A percentile compares a stretch with the other conserved stretches of the same genome.
These are phyloP conservation scores for Diabrotica undecimpunctata DNA, from an alignment of 1,140 invertebrate genomes.

Conservation along the genomic window DNA sequence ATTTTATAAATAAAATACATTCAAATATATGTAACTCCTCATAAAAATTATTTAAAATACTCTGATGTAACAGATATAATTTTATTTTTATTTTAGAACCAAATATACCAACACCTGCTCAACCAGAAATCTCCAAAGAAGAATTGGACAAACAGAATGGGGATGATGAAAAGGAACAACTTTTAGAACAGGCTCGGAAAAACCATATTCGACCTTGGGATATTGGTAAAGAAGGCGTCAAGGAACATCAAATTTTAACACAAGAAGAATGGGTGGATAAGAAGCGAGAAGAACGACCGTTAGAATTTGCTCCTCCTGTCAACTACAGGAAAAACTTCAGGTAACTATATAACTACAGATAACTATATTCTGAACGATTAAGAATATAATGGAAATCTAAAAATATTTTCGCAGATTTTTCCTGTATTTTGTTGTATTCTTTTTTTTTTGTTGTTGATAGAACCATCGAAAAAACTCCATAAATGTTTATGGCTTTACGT, in stretches of 20 bases:
- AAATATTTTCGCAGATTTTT: too few species aligned
- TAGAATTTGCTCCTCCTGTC: slow-evolving; percentile 65
- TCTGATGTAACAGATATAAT: neutral
- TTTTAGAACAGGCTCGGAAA: slow-evolving; percentile 45
- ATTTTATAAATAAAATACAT: too few species aligned
- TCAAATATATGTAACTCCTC: too few species aligned
- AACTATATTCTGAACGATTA: too few species aligned
- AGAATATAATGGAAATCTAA: too few species aligned
- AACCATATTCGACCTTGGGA: slow-evolving; percentile 66
- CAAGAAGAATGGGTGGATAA: slow-evolving; percentile 79
- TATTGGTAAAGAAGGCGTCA: slow-evolving; percentile 57
- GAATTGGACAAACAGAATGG: slow-evolving; percentile 38
- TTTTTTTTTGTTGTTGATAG: too few species aligned
- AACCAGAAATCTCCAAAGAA: slow-evolving; percentile 48
- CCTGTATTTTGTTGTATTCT: too few species aligned
- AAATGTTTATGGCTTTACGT: too few species aligned
- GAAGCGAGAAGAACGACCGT: slow-evolving; percentile 60
- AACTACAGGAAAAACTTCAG: slow-evolving; percentile 44
- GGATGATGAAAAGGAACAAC: slow-evolving; percentile 33
- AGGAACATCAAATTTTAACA: slow-evolving; percentile 60
- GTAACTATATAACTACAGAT: slow-evolving; percentile 27
- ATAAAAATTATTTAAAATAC: too few species aligned
- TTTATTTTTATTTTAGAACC: slow-evolving; percentile 43
- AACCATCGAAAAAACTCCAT: too few species aligned
- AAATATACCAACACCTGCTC: slow-evolving; percentile 51